Percentiles rank a stretch among this genome's conserved stretches.
These are phyloP conservation scores for Paraplagusia blochii DNA, from an alignment of 2,113 vertebrate genomes.

Conservation along the genomic window DNA sequence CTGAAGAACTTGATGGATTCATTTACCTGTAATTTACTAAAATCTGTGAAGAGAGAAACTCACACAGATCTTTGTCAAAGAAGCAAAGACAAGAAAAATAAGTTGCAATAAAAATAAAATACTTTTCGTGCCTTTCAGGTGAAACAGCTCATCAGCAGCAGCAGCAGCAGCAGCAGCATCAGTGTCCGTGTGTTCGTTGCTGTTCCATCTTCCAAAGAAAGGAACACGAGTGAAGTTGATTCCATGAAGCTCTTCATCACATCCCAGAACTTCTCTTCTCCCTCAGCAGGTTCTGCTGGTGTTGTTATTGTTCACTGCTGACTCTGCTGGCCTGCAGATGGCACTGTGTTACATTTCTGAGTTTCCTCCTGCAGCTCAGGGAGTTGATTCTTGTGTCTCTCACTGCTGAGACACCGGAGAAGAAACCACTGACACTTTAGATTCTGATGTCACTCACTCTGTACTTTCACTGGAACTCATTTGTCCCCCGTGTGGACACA, in stretches of 20 bases:
- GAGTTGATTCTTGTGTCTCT: too few relatives aligned
- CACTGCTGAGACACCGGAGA: slow-evolving; percentile 17
- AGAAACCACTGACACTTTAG: slow-evolving; percentile 26
- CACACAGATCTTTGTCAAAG: too few relatives aligned
- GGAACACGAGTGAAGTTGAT: slow-evolving; percentile 58
- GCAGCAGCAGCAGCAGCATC: too few relatives aligned
- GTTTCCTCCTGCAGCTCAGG: slow-evolving; percentile 41
- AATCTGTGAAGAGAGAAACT: too few relatives aligned
- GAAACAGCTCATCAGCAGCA: too few relatives aligned
- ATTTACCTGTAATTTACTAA: too few relatives aligned
- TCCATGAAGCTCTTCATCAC: slow-evolving; percentile 63
- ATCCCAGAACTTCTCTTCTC: slow-evolving; percentile 61
- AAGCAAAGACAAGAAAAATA: too few relatives aligned
- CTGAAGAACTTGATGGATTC: too few relatives aligned
- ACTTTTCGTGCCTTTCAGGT: too few relatives aligned
- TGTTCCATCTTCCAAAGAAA: too few relatives aligned
- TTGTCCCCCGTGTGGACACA: slow-evolving; percentile 18
- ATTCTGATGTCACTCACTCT: slow-evolving; percentile 32
- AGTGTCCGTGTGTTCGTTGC: too few relatives aligned
- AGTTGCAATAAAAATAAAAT: too few relatives aligned
- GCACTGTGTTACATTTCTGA: slow-evolving; percentile 67
- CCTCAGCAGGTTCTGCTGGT: slow-evolving; percentile 57
- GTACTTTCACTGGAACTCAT: slow-evolving; percentile 31
- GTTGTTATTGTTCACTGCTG: slow-evolving; percentile 24
- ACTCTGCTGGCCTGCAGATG: slow-evolving; percentile 66